A percentile compares a stretch with the other conserved stretches of the same genome.
These are phyloP conservation scores for Hoplostethus atlanticus DNA, from an alignment of 2,797 vertebrate species.

Conservation along the genomic window DNA sequence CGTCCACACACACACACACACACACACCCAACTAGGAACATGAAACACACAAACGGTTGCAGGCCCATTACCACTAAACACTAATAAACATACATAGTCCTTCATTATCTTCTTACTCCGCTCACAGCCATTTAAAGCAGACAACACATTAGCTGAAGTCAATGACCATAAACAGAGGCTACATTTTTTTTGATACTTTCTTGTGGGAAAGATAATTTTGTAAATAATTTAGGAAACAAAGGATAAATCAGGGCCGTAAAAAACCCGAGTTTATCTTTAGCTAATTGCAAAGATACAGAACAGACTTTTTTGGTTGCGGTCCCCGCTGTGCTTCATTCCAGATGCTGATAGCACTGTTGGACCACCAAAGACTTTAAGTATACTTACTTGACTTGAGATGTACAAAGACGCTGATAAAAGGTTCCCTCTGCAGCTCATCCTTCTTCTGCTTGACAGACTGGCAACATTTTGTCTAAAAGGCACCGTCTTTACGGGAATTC, in stretches of 20 bases:
- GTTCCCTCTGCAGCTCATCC: slow-evolving; percentile 70
- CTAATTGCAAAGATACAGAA: slow-evolving; percentile 83
- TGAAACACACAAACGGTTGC: slow-evolving; percentile 56
- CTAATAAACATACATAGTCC: slow-evolving; percentile 64
- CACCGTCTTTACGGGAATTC: slow-evolving; percentile 20
- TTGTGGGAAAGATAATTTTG: slow-evolving; percentile 82
- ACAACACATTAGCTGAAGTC: slow-evolving; percentile 77
- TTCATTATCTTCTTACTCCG: slow-evolving; percentile 66
- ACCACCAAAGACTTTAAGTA: slow-evolving; percentile 85
- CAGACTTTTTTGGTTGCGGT: slow-evolving; percentile 68
- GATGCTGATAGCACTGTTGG: slow-evolving; percentile 80
- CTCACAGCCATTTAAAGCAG: slow-evolving; percentile 67
- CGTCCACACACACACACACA: slow-evolving; percentile 13
- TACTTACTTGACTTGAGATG: slow-evolving; percentile 78
- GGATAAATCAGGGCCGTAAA: slow-evolving; percentile 79
- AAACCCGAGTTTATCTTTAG: slow-evolving; percentile 82
- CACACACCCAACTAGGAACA: slow-evolving; percentile 31
- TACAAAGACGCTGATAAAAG: slow-evolving; percentile 78
- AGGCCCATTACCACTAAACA: slow-evolving; percentile 56
- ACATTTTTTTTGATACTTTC: slow-evolving; percentile 73
- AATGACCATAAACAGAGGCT: slow-evolving; percentile 82
- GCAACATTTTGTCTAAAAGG: slow-evolving; percentile 35
- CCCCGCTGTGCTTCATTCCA: slow-evolving; percentile 78
- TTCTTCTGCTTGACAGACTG: slow-evolving; percentile 65
- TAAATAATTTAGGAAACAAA: slow-evolving; percentile 82